Evolutionary conservation across 1,140 invertebrate genomes (phyloP), one percentile per base, ranked within the genome.

Genomic region (Drosophila aff.): DNA sequence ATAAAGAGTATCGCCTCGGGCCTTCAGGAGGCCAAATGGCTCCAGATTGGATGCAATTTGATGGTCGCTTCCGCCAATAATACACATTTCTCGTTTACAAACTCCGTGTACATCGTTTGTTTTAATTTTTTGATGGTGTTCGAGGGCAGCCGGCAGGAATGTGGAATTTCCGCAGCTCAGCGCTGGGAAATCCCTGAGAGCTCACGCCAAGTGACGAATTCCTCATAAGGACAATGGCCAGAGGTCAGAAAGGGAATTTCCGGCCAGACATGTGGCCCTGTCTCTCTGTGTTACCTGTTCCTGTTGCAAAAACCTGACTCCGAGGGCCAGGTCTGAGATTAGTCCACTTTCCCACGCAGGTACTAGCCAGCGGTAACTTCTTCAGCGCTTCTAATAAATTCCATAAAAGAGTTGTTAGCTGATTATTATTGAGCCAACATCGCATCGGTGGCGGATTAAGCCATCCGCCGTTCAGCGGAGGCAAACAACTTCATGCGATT

Each of bases 131-230:
- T 16, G 23, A 15, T 61, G 55, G 55, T 44, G 49, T 53, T 59
- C 28, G 43, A 41, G 46, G 38, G 43, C 53, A 40, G 53, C 44
- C 38, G 26, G 49, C 50, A 41, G 63, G 36, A 23, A 40, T 11
- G 50, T 21, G 83, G 83, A 82, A 87, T 87, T 87, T 87, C 83
- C 83, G 71, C 43, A 18, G 57, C 47, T 63, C 60, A 74, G 74
- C 67, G 44, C 46, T 81, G 80, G 84, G 71, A 89, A 86, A 79
- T 67, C 78, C 83, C 68, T 47, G 28, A 26, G 28, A 62, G 82
- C 82, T 79, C 82, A 79, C 55, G 83, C 79, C 79, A 89, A 87
- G 81, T 87, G 84, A 81, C 81, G 82, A 89, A 84, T 90, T 89
- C 84, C 66, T 74, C 76, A 68, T 89, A 89, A 87, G 73, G 64